Evolutionary conservation across 2,113 vertebrate genomes (phyloP).

Genomic region (Callospermophilus lateralis): DNA sequence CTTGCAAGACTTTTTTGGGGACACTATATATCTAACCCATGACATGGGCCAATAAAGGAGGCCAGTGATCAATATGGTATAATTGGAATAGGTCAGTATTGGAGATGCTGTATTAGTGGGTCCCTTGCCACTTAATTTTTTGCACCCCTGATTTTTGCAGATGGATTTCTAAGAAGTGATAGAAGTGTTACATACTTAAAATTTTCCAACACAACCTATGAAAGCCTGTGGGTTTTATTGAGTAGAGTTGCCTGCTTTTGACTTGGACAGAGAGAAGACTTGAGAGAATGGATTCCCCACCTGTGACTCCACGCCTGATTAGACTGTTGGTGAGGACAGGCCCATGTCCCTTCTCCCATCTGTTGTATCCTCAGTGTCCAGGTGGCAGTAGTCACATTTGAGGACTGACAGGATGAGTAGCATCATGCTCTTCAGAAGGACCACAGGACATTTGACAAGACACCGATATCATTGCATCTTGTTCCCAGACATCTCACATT

Average conservation of each 20-base stretch:
- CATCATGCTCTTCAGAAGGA: neutral
- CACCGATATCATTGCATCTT: neutral
- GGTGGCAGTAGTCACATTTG: neutral
- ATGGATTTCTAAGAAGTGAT: constrained; percentile 5
- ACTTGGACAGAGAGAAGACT: neutral
- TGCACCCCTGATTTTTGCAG: neutral
- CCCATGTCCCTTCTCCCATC: neutral
- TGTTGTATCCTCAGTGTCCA: neutral
- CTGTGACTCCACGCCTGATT: neutral
- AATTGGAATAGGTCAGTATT: neutral
- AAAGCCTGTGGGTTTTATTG: neutral
- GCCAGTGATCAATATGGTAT: neutral
- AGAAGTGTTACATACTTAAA: neutral
- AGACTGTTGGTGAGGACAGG: neutral
- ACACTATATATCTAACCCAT: too few relatives aligned
- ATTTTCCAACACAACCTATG: neutral
- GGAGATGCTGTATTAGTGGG: neutral
- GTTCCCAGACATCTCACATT: neutral
- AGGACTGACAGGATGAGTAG: neutral
- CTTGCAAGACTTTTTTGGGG: too few relatives aligned
- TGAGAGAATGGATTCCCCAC: neutral
- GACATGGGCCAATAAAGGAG: neutral
- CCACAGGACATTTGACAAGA: neutral
- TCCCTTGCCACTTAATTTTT: neutral
- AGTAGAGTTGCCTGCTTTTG: neutral